These are phyloP conservation scores for Zosterops pallidus DNA, from an alignment of 2,113 vertebrate genomes.

Conservation along the genomic window DNA sequence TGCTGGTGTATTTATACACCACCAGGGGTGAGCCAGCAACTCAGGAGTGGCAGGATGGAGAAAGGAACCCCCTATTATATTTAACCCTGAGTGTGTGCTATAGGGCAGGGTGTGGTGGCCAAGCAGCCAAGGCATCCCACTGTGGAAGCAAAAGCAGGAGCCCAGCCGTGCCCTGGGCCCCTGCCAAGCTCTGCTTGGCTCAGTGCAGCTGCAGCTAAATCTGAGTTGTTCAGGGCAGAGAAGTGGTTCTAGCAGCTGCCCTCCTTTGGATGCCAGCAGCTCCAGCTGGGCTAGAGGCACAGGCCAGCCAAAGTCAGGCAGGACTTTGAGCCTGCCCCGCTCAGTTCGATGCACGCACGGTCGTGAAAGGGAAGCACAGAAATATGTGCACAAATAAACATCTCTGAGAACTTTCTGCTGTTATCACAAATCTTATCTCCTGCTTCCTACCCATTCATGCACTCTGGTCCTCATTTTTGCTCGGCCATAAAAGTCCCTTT, in stretches of 20 bases:
- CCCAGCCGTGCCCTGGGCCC: not conserved
- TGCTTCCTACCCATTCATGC: not conserved
- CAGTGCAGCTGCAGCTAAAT: conserved; percentile 24
- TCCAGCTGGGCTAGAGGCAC: not conserved
- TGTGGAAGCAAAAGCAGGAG: not conserved
- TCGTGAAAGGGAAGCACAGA: not conserved
- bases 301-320: not conserved
- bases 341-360: not conserved
- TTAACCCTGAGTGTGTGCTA: conserved; percentile 31
- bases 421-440: conserved; percentile 17
- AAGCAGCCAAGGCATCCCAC: not conserved
- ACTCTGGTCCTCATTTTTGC: not conserved
- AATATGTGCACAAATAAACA: not conserved
- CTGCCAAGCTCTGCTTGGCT: not conserved
- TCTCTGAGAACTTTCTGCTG: not conserved
- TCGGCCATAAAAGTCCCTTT: not conserved
- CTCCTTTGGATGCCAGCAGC: not conserved
- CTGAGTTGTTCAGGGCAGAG: not conserved
- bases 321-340: not conserved
- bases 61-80: not conserved
- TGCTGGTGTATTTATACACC: not conserved
- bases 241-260: not conserved
- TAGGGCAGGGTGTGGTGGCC: conserved; percentile 37
- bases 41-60: not conserved
- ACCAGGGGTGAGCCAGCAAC: not conserved